These are phyloP conservation scores for Drosophila pseudotalamancana DNA, from an alignment of 2,888 invertebrate genomes.

Conservation along the genomic window DNA sequence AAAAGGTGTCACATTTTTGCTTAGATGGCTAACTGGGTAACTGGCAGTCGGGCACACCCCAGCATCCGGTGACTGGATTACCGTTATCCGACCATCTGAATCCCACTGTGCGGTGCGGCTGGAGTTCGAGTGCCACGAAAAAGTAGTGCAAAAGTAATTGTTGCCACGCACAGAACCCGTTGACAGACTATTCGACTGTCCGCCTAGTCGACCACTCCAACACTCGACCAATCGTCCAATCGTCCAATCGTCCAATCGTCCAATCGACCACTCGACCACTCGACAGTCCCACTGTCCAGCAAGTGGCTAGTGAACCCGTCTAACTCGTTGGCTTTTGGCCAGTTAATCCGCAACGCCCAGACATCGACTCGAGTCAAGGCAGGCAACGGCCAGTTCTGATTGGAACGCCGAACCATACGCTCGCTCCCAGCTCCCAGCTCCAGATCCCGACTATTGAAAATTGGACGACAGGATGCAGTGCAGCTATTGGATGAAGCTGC, in stretches of 20 bases:
- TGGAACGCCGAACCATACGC: too few relatives aligned
- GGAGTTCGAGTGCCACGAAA: slow-evolving; percentile 36
- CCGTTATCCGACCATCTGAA: slow-evolving; percentile 24
- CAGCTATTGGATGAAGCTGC: slow-evolving; percentile 11
- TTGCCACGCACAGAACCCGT: slow-evolving; percentile 65
- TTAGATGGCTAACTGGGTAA: background rate
- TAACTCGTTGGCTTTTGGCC: slow-evolving; percentile 65
- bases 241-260: too few relatives aligned
- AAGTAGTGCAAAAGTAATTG: slow-evolving; percentile 80
- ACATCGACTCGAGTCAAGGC: slow-evolving; percentile 54
- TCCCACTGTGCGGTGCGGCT: slow-evolving; percentile 32
- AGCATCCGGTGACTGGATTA: background rate
- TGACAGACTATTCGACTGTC: too few relatives aligned
- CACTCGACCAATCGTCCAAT: too few relatives aligned
- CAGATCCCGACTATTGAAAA: background rate
- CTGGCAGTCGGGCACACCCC: background rate
- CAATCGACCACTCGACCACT: too few relatives aligned
- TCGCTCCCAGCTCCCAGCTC: slow-evolving; percentile 20
- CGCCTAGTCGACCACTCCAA: too few relatives aligned
- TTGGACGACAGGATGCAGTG: slow-evolving; percentile 40
- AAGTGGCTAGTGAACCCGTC: slow-evolving; percentile 59
- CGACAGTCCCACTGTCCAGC: too few relatives aligned
- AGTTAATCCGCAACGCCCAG: slow-evolving; percentile 74
- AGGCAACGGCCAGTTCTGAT: slow-evolving; percentile 63
- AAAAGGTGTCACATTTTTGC: too few relatives aligned